phyloP scores from a whole-genome alignment of 2,888 invertebrate species.

The Charanyca ferruginea region DNA sequence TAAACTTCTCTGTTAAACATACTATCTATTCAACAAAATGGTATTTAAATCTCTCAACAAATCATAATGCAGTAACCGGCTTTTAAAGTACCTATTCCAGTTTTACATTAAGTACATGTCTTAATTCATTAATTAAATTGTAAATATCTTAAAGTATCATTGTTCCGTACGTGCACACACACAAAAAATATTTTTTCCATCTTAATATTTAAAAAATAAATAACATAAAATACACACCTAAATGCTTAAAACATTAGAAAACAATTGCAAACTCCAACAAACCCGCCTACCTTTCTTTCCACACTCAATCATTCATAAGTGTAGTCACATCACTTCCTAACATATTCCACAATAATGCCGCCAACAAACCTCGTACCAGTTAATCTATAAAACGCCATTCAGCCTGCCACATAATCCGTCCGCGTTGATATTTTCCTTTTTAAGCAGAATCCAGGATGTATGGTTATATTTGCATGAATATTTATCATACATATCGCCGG shows the following conservation, averaged over 20 bases:
- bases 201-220: too few relatives aligned
- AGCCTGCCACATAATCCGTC: slow-evolving; percentile 77
- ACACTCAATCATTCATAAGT: slow-evolving; percentile 42
- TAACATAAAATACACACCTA: too few relatives aligned
- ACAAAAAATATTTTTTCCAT: too few relatives aligned
- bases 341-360: slow-evolving; percentile 57
- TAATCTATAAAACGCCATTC: slow-evolving; percentile 60
- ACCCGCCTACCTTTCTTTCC: neutral
- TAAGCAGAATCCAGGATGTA: slow-evolving; percentile 89
- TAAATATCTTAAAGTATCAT: too few relatives aligned
- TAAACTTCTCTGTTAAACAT: too few relatives aligned
- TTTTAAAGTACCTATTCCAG: too few relatives aligned
- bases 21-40: too few relatives aligned
- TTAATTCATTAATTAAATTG: too few relatives aligned
- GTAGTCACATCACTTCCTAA: slow-evolving; percentile 44
- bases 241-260: neutral
- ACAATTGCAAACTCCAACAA: neutral
- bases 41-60: too few relatives aligned
- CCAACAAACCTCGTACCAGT: slow-evolving; percentile 45
- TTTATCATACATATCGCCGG: slow-evolving; percentile 85
- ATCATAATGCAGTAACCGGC: too few relatives aligned
- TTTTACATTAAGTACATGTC: too few relatives aligned
- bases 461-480: slow-evolving; percentile 87
- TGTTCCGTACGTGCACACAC: too few relatives aligned
- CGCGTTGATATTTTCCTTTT: slow-evolving; percentile 88